These are phyloP conservation scores for Drosophila malerkotliana DNA, from an alignment of 1,140 invertebrate species.

Conservation along the genomic window DNA sequence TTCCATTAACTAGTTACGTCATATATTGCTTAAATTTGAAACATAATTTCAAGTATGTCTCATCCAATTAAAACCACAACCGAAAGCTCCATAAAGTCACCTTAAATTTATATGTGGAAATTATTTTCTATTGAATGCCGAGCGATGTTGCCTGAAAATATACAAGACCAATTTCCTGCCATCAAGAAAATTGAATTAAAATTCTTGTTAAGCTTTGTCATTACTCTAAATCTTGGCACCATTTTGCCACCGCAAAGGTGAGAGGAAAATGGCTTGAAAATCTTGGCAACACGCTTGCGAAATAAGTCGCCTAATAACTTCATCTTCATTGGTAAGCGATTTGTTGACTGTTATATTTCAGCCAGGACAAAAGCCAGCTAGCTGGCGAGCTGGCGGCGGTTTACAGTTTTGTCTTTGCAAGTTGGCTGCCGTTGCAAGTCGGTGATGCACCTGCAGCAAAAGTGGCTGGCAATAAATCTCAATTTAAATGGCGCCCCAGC, in stretches of 20 bases:
- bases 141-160: constrained; percentile 11
- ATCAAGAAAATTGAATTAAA: constrained; percentile 47
- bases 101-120: constrained; percentile 30
- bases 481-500: constrained; percentile 84
- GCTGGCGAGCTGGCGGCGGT: constrained; percentile 40
- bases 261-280: constrained; percentile 20
- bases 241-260: constrained; percentile 13
- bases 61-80: constrained; percentile 18
- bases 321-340: constrained; percentile 67
- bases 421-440: constrained; percentile 42
- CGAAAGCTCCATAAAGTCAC: constrained; percentile 15
- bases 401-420: constrained; percentile 71
- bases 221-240: constrained; percentile 45
- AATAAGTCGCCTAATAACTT: constrained; percentile 75
- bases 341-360: constrained; percentile 73
- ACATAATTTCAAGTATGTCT: not conserved
- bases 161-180: constrained; percentile 39
- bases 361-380: constrained; percentile 50
- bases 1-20: not conserved
- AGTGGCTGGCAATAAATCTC: constrained; percentile 81
- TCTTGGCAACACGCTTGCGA: constrained; percentile 36
- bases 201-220: constrained; percentile 42
- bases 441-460: constrained; percentile 63
- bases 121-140: constrained; percentile 12
- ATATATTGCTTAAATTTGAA: not conserved